A percentile compares a stretch with the other conserved stretches of the same genome.
phyloP scores from a whole-genome alignment of 2,888 invertebrate species.

The Pseudococcus longispinus region DNA sequence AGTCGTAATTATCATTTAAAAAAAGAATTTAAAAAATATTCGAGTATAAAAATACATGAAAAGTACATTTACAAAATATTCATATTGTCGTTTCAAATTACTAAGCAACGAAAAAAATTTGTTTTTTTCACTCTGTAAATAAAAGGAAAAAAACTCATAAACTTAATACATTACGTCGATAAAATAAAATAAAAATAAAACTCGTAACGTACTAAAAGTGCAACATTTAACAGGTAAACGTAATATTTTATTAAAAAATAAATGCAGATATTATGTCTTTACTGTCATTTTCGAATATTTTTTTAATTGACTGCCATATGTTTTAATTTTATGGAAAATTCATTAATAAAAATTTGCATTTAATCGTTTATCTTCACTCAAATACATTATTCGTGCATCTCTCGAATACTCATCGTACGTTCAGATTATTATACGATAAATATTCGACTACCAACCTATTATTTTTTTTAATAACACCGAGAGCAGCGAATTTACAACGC shows the following conservation, averaged over 20 bases:
- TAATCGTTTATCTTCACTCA: not conserved
- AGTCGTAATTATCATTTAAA: conserved; percentile 20
- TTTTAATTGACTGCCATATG: not conserved
- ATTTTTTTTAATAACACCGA: not conserved
- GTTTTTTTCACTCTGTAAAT: not conserved
- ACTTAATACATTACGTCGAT: not conserved
- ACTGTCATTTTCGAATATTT: not conserved
- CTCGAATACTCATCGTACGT: not conserved
- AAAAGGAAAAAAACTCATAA: not conserved
- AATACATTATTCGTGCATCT: not conserved
- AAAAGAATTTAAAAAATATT: conserved; percentile 37
- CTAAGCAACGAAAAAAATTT: conserved; percentile 12
- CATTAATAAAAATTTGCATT: not conserved
- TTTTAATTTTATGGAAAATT: not conserved
- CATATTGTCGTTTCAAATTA: conserved; percentile 28
- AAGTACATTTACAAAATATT: conserved; percentile 39
- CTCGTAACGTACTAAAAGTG: conserved; percentile 16
- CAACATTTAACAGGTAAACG: conserved; percentile 38
- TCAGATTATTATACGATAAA: not conserved
- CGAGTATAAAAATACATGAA: conserved; percentile 44
- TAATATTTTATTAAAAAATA: conserved; percentile 9
- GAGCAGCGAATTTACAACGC: conserved; percentile 28
- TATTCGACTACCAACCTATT: not conserved
- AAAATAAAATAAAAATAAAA: conserved; percentile 27
- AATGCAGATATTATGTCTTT: conserved; percentile 38